Evolutionary conservation across 1,140 invertebrate genomes (phyloP), one percentile per base, ranked within the genome.

Genomic region (Drosophila arizonae): DNA sequence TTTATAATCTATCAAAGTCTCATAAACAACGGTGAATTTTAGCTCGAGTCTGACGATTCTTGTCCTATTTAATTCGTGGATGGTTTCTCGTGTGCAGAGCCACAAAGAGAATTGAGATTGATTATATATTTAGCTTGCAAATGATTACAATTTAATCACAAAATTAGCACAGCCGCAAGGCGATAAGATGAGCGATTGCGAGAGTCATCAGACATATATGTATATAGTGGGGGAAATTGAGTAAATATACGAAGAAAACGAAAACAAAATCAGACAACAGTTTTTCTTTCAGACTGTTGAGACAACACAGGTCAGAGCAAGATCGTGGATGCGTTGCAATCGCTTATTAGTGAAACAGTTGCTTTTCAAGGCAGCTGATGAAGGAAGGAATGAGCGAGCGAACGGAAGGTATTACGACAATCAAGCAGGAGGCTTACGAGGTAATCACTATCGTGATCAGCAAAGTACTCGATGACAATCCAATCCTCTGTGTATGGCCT

Each of bases 391-490:
- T 17, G 17, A 17, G 17, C 17, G 17, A 17, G 17, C 28, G 28
- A 30, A 30, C 28, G 6, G 15, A 21, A 11, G 30, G 26, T 15
- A 11, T 15, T 26, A 50, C 17, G 55, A n/a, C 55, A 50, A 15
- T 43, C 13, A 15, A 6, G 41, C n/a, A 15, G 41, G 2, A 17
- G 13, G 69, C 90, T 91, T 75, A 91, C 90, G 54, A 91, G 74
- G 66, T 88, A 91, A 63, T 87, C 90, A 62, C 78, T 88, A 45
- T 90, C 86, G 71, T 90, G 90, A 79, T 90, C 80, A 6, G 77
- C 68, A 74, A 91, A 91, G 68, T 91, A 91, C 69, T 91, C 90
- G 48, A 88, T 72, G 21, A 81, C 82, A 64, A 91, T 85, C 90
- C 90, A 91, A 54, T 91, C 86, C 55, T 84, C 90, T 10, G 72